Percentiles rank a stretch among this genome's conserved stretches.
These are phyloP conservation scores for Rhea americana DNA, from an alignment of 2,113 vertebrate species.

Conservation along the genomic window DNA sequence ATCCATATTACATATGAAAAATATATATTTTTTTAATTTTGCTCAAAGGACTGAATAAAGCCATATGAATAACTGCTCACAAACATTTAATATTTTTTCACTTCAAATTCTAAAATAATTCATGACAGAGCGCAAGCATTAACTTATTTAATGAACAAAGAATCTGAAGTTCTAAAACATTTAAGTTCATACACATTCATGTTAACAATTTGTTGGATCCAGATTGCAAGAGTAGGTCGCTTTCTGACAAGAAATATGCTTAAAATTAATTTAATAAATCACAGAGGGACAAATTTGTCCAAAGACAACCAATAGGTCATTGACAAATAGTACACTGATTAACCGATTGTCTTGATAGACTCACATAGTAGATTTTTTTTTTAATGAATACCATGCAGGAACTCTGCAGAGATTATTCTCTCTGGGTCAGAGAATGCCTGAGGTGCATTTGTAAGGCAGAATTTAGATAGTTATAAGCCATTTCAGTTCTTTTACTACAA, in stretches of 20 bases:
- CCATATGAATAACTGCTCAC: not conserved
- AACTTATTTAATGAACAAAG: not conserved
- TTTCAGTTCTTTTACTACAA: not conserved
- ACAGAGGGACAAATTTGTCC: not conserved
- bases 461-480: not conserved
- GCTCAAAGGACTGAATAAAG: not conserved
- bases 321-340: not conserved
- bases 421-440: not conserved
- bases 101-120: not conserved
- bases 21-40: not conserved
- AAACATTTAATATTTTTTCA: not conserved
- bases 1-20: not conserved
- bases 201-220: not conserved
- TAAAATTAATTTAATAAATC: not conserved
- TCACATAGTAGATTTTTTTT: not conserved
- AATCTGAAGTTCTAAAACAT: not conserved
- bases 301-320: not conserved
- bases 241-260: not conserved
- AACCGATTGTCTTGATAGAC: not conserved
- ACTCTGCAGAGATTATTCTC: not conserved
- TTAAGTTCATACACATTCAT: not conserved
- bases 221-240: not conserved
- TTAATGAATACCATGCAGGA: fast-evolving
- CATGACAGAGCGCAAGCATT: not conserved
- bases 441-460: not conserved